phyloP scores from a whole-genome alignment of 2,888 invertebrate genomes.

The Ditula angustiorana region DNA sequence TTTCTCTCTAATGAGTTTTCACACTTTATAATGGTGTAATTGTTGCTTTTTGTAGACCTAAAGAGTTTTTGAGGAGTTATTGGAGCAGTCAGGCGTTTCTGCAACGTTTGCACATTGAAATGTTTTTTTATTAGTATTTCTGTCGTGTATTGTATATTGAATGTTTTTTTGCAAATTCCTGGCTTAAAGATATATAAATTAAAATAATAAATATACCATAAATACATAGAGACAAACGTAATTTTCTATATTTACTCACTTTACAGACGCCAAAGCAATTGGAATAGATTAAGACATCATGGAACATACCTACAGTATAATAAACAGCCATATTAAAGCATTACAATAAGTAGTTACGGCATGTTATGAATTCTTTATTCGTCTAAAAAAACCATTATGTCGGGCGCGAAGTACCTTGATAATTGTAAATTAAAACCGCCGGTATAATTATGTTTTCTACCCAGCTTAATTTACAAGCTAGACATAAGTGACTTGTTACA shows the following conservation, averaged over 20 bases:
- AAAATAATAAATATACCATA: too few species aligned
- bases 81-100: not conserved
- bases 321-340: too few species aligned
- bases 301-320: too few species aligned
- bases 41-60: not conserved
- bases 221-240: too few species aligned
- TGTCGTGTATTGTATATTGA: too few species aligned
- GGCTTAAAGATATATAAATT: too few species aligned
- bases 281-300: too few species aligned
- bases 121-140: too few species aligned
- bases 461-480: not conserved
- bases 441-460: not conserved
- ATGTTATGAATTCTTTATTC: not conserved
- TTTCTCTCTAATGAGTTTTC: constrained; percentile 30
- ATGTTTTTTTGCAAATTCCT: too few species aligned
- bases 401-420: not conserved
- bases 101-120: not conserved
- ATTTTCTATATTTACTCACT: too few species aligned
- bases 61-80: not conserved
- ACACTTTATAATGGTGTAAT: constrained; percentile 31
- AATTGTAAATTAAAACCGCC: constrained; percentile 7
- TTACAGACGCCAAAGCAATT: too few species aligned
- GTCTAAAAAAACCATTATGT: constrained; percentile 8
- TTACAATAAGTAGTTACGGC: not conserved
- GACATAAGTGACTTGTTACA: not conserved